A percentile compares a stretch with the other conserved stretches of the same genome.
Conservation (phyloP, 2,888 invertebrate genomes). For the Dioctria rufipes region DNA sequence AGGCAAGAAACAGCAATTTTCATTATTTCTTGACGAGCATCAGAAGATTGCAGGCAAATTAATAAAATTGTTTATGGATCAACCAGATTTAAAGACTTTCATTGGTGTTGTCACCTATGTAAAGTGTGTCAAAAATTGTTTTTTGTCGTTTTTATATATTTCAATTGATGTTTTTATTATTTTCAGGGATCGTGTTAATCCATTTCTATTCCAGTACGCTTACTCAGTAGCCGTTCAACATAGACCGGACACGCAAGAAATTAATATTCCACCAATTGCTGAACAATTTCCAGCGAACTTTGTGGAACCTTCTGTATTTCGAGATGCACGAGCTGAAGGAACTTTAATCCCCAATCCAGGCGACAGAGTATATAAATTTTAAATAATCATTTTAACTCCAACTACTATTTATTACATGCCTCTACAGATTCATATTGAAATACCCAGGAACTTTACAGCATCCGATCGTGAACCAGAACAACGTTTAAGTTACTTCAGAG, state of each 20-base stretch:
- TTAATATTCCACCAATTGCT: conserved; percentile 81
- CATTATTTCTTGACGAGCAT: conserved; percentile 82
- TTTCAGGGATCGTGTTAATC: conserved; percentile 81
- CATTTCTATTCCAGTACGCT: conserved; percentile 85
- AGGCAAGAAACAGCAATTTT: conserved; percentile 73
- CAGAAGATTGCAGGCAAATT: conserved; percentile 80
- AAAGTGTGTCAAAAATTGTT: conserved; percentile 61
- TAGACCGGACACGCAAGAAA: conserved; percentile 67
- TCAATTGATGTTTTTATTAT: not conserved
- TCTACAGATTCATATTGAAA: conserved; percentile 73
- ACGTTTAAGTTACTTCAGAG: conserved; percentile 86
- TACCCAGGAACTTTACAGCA: conserved; percentile 84
- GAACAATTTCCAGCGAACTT: conserved; percentile 89
- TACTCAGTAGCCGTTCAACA: conserved; percentile 84
- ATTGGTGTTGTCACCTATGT: conserved; percentile 79
- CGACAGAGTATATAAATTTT: conserved; percentile 69
- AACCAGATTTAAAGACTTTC: conserved; percentile 75
- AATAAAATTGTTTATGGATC: conserved; percentile 80
- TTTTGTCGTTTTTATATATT: not conserved
- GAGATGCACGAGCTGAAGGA: conserved; percentile 79
- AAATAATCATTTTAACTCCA: not conserved
- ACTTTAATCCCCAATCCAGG: conserved; percentile 73
- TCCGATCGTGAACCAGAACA: conserved; percentile 84
- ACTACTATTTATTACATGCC: not conserved
- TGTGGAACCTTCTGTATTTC: conserved; percentile 81